Conservation (phyloP, 2,888 invertebrate genomes). For the Lepidochrysops patricia region DNA sequence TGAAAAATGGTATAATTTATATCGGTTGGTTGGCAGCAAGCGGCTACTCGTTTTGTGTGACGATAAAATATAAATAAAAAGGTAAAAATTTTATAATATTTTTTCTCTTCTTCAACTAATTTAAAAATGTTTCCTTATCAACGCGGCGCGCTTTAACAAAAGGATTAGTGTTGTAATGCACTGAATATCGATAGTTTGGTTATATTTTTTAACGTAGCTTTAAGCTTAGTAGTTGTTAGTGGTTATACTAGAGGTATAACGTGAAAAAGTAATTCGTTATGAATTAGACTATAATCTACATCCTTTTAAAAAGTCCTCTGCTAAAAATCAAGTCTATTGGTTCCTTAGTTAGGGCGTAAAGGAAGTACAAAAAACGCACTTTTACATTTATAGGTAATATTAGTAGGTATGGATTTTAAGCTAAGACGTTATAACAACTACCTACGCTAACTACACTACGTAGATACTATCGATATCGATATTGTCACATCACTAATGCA, state of each 20-base stretch:
- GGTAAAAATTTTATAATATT: constrained; percentile 60
- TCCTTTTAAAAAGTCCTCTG: too few species aligned
- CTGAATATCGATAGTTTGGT: constrained; percentile 18
- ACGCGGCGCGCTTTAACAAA: constrained; percentile 67
- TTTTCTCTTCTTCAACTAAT: constrained; percentile 69
- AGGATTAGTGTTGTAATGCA: constrained; percentile 42
- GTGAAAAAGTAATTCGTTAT: too few species aligned
- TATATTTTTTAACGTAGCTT: too few species aligned
- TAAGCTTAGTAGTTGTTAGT: too few species aligned
- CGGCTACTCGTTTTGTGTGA: constrained; percentile 72
- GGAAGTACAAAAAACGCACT: too few species aligned
- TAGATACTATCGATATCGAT: constrained; percentile 16
- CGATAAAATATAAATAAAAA: constrained; percentile 69
- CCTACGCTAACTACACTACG: neutral
- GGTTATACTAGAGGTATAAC: too few species aligned
- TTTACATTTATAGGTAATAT: too few species aligned
- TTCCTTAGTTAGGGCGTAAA: too few species aligned
- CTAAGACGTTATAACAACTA: neutral
- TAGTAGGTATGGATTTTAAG: too few species aligned
- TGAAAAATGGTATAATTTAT: constrained; percentile 75
- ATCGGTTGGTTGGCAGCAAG: constrained; percentile 56
- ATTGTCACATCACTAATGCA: constrained; percentile 33
- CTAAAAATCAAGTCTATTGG: too few species aligned
- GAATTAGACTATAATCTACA: too few species aligned
- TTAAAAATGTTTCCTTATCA: constrained; percentile 74